Evolutionary conservation across 2,113 vertebrate genomes (phyloP), one percentile per base, ranked within the genome.

Genomic region (Neodon shergylaensis): DNA sequence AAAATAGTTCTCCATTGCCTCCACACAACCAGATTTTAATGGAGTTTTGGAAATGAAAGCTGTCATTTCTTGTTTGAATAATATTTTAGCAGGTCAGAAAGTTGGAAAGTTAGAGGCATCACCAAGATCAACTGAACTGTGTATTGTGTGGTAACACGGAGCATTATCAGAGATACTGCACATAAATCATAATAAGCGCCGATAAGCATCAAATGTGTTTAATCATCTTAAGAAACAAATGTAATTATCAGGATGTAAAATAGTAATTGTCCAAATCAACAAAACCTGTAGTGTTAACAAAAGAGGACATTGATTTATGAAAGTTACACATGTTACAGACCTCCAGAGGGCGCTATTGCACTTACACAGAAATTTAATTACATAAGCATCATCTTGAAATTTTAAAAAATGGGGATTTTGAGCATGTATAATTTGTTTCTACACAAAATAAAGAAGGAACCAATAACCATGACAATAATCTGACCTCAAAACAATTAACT

Each of bases 291-390:
- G 54, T 33, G 52, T 95, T 96, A 97, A 97, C 95, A 95, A 97
- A 97, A 96, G 97, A 92, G 74, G 95, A 97, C 95, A 90, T 74
- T 93, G 92, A 97, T 97, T 98, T 97, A 94, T 97, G 74, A 77
- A 94, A 97, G 76, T 96, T 96, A 95, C 88, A 24, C 86, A 73
- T 78, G 76, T 97, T 95, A 44, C 54, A 94, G 95, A 49, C 97
- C 98, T 98, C 98, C 96, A 98, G 98, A 98, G 98, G 98, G 98
- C 68, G 98, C 98, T 97, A 82, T 98, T 98, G 98, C 95, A 96
- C 97, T 98, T 98, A 97, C 74, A 95, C 97, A 98, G 96, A 97
- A 97, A 97, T 84, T 89, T 82, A 96, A 97, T 96, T 97, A 95
- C 21, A 66, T 84, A 77, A 78, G 88, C 13, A 91, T 88, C 94